A percentile compares a stretch with the other conserved stretches of the same genome.
Evolutionary conservation across 2,888 invertebrate genomes (phyloP).

Genomic region (Sinodicranocentrus sp.): DNA sequence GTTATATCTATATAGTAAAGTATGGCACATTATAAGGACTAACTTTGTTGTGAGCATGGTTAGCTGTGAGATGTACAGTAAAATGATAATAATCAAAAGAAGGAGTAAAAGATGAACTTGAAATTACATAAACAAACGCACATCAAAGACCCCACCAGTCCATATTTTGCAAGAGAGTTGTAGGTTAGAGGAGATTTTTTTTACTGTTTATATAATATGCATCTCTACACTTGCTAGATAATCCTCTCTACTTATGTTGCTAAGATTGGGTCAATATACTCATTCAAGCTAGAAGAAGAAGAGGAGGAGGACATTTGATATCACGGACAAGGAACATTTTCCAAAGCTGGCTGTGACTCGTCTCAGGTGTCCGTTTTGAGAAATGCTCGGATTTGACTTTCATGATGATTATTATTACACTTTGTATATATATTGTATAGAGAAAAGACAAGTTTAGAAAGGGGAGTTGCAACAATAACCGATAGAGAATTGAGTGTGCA

Average conservation of each 20-base stretch:
- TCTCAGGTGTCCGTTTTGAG: conserved; percentile 60
- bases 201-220: conserved; percentile 1
- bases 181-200: conserved; percentile 38
- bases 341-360: conserved; percentile 46
- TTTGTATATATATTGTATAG: neutral
- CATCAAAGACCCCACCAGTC: conserved; percentile 32
- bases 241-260: neutral
- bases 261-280: conserved; percentile 70
- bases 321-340: conserved; percentile 56
- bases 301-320: conserved; percentile 71
- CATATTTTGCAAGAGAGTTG: conserved; percentile 57
- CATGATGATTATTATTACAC: conserved; percentile 43
- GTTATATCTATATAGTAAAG: neutral
- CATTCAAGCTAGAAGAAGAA: conserved; percentile 44
- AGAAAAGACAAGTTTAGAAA: conserved; percentile 45
- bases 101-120: conserved; percentile 57
- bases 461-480: neutral
- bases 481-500: conserved; percentile 7
- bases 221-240: no score
- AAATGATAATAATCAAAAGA: conserved; percentile 64
- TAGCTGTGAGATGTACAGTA: conserved; percentile 7
- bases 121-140: conserved; percentile 66
- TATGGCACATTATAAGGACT: conserved; percentile 5
- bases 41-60: neutral
- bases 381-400: conserved; percentile 41